Evolutionary conservation across 2,113 vertebrate species (phyloP), one percentile per base, ranked within the genome.

Genomic region (Anguilla rostrata): DNA sequence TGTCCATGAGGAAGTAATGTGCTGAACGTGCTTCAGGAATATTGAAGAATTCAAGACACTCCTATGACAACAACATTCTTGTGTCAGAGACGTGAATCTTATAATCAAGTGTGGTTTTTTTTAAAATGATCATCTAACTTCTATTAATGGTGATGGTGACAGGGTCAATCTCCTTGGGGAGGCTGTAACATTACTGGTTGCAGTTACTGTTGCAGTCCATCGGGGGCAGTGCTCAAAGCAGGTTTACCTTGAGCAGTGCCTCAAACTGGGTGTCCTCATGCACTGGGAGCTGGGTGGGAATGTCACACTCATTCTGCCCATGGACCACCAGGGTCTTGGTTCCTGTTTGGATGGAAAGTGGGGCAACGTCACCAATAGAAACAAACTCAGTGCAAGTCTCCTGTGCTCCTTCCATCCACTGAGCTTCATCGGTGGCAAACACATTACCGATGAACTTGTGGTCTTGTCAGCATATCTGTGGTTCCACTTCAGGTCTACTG

Each of bases 241-340:
- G 4, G 15, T 39, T 15, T 83, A 99, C 98, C 96, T 99, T 99
- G 78, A 99, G 94, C 71, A 99, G 95, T 40, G 98, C 98, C 93
- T 99, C 98, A 94, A 99, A 99, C 85, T 99, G 98, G 46, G 98
- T 99, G 91, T 99, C 98, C 91, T 99, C 98, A 0, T 99, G 98
- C n/a, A 99, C 98, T 46, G 98, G 98, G 46, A 99, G 92, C 93
- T 99, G 98, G 0, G 98, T 99, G 78, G 98, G 98, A 87, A 99
- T 99, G 89, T 99, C 98, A 93, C 98, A 99, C 40, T 99, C 98
- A 79, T 99, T 99, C 95, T 99, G 98, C 2, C 98, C 98, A 0
- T 99, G 98, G 82, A 99, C 98, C 0, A 99, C 98, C 84, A 99
- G 94, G 0, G 98, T 99, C 94, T 99, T 99, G 84, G 98, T 99